Evolutionary conservation across 2,113 vertebrate species (phyloP).

Genomic region (Carlito syrichta): DNA sequence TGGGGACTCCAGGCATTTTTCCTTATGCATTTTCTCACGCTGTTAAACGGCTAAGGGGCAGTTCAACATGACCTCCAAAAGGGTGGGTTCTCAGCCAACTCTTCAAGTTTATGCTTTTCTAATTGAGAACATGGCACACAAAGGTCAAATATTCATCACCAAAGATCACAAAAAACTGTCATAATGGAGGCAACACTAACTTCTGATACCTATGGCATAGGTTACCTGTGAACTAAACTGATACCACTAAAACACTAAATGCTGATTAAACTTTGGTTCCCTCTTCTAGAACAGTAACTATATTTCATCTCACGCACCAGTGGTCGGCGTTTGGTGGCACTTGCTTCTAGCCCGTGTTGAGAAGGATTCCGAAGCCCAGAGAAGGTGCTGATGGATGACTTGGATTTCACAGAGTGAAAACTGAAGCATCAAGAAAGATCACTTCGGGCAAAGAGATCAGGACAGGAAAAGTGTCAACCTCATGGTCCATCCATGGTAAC

Average conservation of each 20-base stretch:
- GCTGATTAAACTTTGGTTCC: background rate
- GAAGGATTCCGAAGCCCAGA: background rate
- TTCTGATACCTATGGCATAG: background rate
- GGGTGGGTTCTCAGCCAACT: background rate
- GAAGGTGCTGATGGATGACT: background rate
- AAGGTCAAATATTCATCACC: background rate
- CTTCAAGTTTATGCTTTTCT: background rate
- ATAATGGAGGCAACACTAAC: background rate
- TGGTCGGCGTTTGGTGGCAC: background rate
- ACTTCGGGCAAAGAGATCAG: background rate
- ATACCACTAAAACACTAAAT: background rate
- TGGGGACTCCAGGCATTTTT: background rate
- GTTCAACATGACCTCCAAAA: background rate
- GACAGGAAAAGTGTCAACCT: background rate
- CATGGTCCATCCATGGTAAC: no score
- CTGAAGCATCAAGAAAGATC: background rate
- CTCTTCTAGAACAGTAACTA: background rate
- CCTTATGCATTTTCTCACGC: background rate
- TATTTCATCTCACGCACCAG: background rate
- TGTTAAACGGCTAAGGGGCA: background rate
- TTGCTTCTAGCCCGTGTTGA: background rate
- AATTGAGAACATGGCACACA: background rate
- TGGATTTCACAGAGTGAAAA: background rate
- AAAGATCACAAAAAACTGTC: background rate
- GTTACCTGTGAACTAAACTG: background rate